A percentile compares a stretch with the other conserved stretches of the same genome.
Conservation (phyloP, 35 echinoderm and acorn worm species). For the Anneissia japonica region DNA sequence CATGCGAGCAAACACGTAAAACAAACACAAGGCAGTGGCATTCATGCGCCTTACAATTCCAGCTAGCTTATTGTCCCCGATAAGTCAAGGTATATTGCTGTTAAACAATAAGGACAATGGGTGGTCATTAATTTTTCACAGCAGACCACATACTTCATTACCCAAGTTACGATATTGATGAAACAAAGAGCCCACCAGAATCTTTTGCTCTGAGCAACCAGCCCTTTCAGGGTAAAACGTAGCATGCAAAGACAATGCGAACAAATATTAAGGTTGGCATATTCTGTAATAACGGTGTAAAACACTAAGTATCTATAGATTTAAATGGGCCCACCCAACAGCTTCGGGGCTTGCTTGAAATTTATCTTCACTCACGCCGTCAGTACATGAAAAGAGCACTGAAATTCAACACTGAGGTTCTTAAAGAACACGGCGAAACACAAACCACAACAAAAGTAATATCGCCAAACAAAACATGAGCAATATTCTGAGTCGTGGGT, state of each 20-base stretch:
- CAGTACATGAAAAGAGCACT: neutral
- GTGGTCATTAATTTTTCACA: neutral
- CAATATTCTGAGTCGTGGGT: neutral
- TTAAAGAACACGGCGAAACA: neutral
- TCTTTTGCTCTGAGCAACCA: neutral
- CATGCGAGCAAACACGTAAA: neutral
- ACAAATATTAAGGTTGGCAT: neutral
- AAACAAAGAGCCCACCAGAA: neutral
- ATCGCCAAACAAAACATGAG: neutral
- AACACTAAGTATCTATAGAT: neutral
- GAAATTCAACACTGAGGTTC: neutral
- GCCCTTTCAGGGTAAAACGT: neutral
- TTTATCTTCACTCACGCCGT: neutral
- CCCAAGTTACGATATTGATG: neutral
- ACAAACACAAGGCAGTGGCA: neutral
- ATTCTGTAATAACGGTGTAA: neutral
- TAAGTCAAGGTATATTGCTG: neutral
- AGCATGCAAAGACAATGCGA: neutral
- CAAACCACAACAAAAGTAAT: slow-evolving; percentile 1
- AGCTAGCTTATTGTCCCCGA: neutral
- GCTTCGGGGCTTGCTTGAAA: neutral
- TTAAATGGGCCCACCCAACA: neutral
- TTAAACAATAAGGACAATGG: neutral
- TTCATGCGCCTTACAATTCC: neutral
- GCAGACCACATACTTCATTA: neutral